Conservation (phyloP, 1,140 invertebrate species). For the Calycopis cecrops region DNA sequence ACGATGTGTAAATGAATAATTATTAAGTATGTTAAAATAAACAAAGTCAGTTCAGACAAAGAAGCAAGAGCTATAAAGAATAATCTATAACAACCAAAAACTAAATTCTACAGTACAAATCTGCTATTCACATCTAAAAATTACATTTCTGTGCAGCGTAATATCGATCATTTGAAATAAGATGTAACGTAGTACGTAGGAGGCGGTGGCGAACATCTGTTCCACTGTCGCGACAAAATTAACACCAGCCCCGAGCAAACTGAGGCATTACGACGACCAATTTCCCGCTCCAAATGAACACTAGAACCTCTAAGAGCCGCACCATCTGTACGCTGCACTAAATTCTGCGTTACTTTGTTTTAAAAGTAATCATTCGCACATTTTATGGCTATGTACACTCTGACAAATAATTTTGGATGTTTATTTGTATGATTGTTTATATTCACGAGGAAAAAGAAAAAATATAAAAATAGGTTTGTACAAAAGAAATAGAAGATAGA, state of each 20-base stretch:
- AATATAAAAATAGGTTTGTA: no score
- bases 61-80: no score
- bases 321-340: constrained; percentile 57
- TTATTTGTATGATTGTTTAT: no score
- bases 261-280: constrained; percentile 39
- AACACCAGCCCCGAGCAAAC: constrained; percentile 40
- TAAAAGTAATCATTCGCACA: constrained; percentile 72
- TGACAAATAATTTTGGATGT: neutral
- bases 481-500: no score
- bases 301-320: constrained; percentile 52
- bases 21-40: no score
- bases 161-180: constrained; percentile 6
- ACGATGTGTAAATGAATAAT: no score
- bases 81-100: no score
- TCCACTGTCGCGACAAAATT: constrained; percentile 45
- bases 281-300: constrained; percentile 43
- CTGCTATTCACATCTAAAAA: neutral
- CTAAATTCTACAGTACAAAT: no score
- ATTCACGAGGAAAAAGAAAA: no score
- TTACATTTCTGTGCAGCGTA: neutral
- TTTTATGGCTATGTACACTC: constrained; percentile 46
- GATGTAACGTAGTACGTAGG: constrained; percentile 14
- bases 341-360: constrained; percentile 64
- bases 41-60: no score
- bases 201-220: constrained; percentile 15